Percentiles rank a stretch among this genome's conserved stretches.
These are phyloP conservation scores for Volucella zonaria DNA, from an alignment of 2,888 invertebrate species.

Conservation along the genomic window DNA sequence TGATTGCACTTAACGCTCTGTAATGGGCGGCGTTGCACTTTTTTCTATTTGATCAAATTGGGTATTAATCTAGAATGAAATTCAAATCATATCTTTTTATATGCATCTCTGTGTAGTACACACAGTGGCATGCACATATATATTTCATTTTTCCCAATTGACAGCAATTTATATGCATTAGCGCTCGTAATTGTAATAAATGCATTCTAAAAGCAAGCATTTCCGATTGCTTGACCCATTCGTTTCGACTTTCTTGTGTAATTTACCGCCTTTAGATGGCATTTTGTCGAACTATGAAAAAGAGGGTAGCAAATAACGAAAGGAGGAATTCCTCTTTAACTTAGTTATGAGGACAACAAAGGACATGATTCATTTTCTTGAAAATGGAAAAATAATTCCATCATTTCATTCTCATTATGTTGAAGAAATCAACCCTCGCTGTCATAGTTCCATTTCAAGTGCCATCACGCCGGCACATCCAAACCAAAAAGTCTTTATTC, in stretches of 20 bases:
- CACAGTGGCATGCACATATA: too few relatives aligned
- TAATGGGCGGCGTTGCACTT: too few relatives aligned
- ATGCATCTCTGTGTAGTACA: too few relatives aligned
- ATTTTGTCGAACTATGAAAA: conserved; percentile 19
- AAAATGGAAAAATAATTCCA: conserved; percentile 70
- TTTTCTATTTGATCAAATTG: too few relatives aligned
- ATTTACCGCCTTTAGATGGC: neutral
- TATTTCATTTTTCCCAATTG: neutral
- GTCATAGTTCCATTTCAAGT: conserved; percentile 48
- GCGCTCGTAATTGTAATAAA: conserved; percentile 56
- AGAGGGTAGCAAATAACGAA: conserved; percentile 24
- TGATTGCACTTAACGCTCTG: too few relatives aligned
- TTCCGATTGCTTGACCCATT: conserved; percentile 1
- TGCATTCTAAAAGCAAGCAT: conserved; percentile 37
- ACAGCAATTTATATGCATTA: conserved; percentile 26
- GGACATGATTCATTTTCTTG: conserved; percentile 63
- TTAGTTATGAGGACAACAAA: conserved; percentile 61
- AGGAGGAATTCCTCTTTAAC: conserved; percentile 34
- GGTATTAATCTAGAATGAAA: too few relatives aligned
- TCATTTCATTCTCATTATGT: conserved; percentile 68
- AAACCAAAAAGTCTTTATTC: conserved; percentile 60
- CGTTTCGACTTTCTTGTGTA: neutral
- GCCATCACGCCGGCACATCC: conserved; percentile 47
- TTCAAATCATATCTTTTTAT: too few relatives aligned
- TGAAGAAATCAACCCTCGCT: conserved; percentile 56